Conservation (phyloP, 1,140 invertebrate genomes). For the Camponotus floridanus region DNA sequence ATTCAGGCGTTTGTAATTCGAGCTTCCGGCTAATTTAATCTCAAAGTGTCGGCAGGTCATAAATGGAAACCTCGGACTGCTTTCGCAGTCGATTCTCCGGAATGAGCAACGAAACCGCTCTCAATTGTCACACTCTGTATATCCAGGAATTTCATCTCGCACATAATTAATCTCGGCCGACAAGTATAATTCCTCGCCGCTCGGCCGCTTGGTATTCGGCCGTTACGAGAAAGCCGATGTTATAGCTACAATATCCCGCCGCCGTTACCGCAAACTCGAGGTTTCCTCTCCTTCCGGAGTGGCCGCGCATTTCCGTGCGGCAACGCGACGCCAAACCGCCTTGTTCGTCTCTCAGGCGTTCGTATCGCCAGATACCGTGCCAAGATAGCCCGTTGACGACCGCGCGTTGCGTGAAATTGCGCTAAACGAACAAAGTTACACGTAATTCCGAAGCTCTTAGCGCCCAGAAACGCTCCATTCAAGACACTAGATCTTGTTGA, state of each 20-base stretch:
- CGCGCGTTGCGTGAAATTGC: slow-evolving; percentile 48
- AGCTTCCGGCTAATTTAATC: slow-evolving; percentile 63
- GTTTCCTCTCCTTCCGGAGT: slow-evolving; percentile 66
- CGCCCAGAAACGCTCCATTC: not conserved
- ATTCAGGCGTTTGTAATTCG: not conserved
- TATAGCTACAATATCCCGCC: slow-evolving; percentile 64
- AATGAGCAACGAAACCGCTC: slow-evolving; percentile 29
- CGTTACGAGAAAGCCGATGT: slow-evolving; percentile 62
- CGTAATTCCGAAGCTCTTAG: slow-evolving; percentile 8
- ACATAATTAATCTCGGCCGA: slow-evolving; percentile 83
- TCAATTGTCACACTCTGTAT: slow-evolving; percentile 70
- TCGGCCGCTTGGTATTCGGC: slow-evolving; percentile 65
- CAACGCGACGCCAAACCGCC: slow-evolving; percentile 19
- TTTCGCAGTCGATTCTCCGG: not conserved
- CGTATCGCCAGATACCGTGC: slow-evolving; percentile 64
- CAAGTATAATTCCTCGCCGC: slow-evolving; percentile 78
- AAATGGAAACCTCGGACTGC: not conserved
- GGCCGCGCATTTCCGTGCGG: slow-evolving; percentile 45
- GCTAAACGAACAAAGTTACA: slow-evolving; percentile 21
- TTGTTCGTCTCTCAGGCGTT: slow-evolving; percentile 36
- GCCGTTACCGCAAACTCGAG: slow-evolving; percentile 68
- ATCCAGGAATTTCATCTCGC: slow-evolving; percentile 83
- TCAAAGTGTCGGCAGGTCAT: slow-evolving; percentile 20
- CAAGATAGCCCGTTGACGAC: slow-evolving; percentile 28
- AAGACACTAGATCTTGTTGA: not conserved